Evolutionary conservation across 2,113 vertebrate species (phyloP).

Genomic region (Tympanuchus pallidicinctus): DNA sequence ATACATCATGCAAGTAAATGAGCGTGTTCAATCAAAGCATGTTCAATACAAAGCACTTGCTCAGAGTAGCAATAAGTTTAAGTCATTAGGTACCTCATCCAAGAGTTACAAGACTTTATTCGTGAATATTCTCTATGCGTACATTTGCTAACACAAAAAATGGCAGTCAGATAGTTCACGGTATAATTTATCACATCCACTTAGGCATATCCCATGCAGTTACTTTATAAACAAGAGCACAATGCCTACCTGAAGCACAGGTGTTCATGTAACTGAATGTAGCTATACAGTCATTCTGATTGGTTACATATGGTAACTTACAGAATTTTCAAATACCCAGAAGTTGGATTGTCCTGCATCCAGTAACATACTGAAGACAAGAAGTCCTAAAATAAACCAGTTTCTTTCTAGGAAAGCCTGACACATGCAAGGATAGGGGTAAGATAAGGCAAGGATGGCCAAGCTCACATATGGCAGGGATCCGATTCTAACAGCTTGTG

Average conservation of each 20-base stretch:
- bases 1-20: background rate
- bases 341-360: background rate
- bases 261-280: background rate
- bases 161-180: background rate
- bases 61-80: background rate
- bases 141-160: background rate
- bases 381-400: background rate
- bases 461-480: background rate
- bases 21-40: no score
- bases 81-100: background rate
- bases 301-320: background rate
- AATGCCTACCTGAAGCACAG: background rate
- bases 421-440: background rate
- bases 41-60: background rate
- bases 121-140: background rate
- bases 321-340: background rate
- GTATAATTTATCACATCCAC: background rate
- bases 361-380: background rate
- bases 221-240: background rate
- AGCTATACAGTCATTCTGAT: background rate
- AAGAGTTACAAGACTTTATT: background rate
- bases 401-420: background rate
- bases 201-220: background rate
- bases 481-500: background rate
- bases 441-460: background rate